Conservation (phyloP, 2,888 invertebrate genomes). For the Rambutsinella grinnellia region DNA sequence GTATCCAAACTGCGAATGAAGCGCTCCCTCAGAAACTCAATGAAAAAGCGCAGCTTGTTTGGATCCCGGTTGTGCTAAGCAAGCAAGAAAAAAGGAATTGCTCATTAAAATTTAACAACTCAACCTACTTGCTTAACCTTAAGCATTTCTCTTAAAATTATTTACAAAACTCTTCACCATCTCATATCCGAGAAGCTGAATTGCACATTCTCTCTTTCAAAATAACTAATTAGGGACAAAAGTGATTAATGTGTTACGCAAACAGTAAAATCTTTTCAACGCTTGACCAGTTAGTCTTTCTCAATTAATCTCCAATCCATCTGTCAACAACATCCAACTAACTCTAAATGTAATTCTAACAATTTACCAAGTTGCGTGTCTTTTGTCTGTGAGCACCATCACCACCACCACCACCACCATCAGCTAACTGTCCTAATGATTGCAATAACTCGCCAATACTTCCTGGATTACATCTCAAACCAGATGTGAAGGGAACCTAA, state of each 20-base stretch:
- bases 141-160: background rate
- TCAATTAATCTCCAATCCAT: background rate
- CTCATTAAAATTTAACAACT: too few relatives aligned
- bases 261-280: too few relatives aligned
- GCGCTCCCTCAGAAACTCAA: slow-evolving; percentile 62
- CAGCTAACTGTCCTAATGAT: slow-evolving; percentile 55
- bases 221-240: too few relatives aligned
- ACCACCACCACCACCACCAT: slow-evolving; percentile 34
- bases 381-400: slow-evolving; percentile 48
- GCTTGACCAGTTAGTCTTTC: background rate
- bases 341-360: background rate
- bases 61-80: slow-evolving; percentile 64
- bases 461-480: slow-evolving; percentile 59
- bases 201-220: too few relatives aligned
- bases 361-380: slow-evolving; percentile 57
- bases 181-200: too few relatives aligned
- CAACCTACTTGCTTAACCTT: too few relatives aligned
- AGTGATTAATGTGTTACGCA: too few relatives aligned
- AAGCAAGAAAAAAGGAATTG: background rate
- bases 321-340: background rate
- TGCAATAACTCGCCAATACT: slow-evolving; percentile 59
- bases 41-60: slow-evolving; percentile 64
- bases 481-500: slow-evolving; percentile 53
- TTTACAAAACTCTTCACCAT: background rate
- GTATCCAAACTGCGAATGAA: slow-evolving; percentile 64